Base-by-base conservation (phyloP, 2,888 invertebrate genomes). In the Rhopalosiphum nymphaeae region DNA sequence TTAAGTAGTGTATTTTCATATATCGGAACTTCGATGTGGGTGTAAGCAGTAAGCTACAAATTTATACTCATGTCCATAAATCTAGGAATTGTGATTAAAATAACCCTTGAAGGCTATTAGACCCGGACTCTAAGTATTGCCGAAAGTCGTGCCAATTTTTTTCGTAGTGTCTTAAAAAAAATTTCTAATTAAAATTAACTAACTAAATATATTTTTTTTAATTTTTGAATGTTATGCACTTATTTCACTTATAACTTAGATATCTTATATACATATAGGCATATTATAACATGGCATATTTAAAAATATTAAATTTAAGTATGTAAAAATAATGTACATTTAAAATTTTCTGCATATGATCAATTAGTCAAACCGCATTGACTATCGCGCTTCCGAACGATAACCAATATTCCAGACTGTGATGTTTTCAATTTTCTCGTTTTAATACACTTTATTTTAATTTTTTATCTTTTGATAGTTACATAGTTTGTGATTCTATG, bases 91-190 rank as follows among this genome's bases (percentile, higher is more conserved):
- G 92, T 67, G 92, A 57, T 92, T 67, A 92, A 92, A 92, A 92
- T 92, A 92, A 88, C 92, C 67, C n/a, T 92, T 29, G 88, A 92
- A 92, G 92, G 92, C 61, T 92, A 92, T 87, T 49, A 92, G 87
- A 44, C 49, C n/a, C 89, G 67, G 67, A 88, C 88, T 87, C 46
- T n/a, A 46, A 29, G 11, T 86, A 92, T 88, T n/a, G 92, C 67
- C 88, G 92, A 92, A 92, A 78, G 53, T 78, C 53, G 67, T 92
- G 92, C 92, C 92, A 92, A 92, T 78, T 92, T 78, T 67, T 36
- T 53, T 21, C 13, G 42, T 3, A 11, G n/a, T 29, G 42, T 49
- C 11, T n/a, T 49, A 29, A 46, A 16, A 42, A 29, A 36, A 11
- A 53, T 53, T 53, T 49, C 61, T 92, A 67, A 92, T 92, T 92